Percentiles rank a stretch among this genome's conserved stretches.
Evolutionary conservation across 1,140 invertebrate genomes (phyloP).

Genomic region (Sitophilus oryzae): DNA sequence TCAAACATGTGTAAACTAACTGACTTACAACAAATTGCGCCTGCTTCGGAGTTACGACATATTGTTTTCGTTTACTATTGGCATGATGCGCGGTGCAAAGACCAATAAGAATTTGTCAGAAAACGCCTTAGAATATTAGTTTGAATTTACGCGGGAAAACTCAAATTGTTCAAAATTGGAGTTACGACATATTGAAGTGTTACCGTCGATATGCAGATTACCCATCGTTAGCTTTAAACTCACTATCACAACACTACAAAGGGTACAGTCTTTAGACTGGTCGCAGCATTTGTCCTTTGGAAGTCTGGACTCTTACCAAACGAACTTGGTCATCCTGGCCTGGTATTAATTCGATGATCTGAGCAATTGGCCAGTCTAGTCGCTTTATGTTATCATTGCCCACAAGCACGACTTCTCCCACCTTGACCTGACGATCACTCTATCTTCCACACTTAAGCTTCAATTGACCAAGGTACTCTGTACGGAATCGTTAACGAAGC

Average conservation of each 20-base stretch:
- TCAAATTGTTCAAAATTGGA: too few species aligned
- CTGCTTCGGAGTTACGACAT: too few species aligned
- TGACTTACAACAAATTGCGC: too few species aligned
- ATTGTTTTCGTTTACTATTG: too few species aligned
- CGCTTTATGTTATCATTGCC: slow-evolving; percentile 17
- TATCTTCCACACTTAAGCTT: not conserved
- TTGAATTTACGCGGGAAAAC: too few species aligned
- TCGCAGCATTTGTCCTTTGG: slow-evolving; percentile 4
- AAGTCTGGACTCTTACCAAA: slow-evolving; percentile 11
- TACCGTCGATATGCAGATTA: too few species aligned
- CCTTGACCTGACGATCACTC: not conserved
- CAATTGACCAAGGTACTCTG: slow-evolving; percentile 11
- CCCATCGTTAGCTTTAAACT: not conserved
- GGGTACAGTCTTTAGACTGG: slow-evolving; percentile 14
- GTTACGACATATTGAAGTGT: too few species aligned
- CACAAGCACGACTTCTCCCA: slow-evolving; percentile 14
- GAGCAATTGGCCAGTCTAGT: slow-evolving; percentile 17
- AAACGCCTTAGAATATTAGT: too few species aligned
- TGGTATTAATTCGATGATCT: slow-evolving; percentile 11
- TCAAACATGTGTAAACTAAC: too few species aligned
- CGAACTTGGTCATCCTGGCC: slow-evolving; percentile 16
- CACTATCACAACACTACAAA: slow-evolving; percentile 9
- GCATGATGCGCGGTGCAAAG: too few species aligned
- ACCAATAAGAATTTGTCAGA: too few species aligned
- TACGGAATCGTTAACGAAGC: slow-evolving; percentile 1